Percentiles rank a stretch among this genome's conserved stretches.
These are phyloP conservation scores for Montipora sp. DNA, from an alignment of 64 coral and sea anemone genomes.

Conservation along the genomic window DNA sequence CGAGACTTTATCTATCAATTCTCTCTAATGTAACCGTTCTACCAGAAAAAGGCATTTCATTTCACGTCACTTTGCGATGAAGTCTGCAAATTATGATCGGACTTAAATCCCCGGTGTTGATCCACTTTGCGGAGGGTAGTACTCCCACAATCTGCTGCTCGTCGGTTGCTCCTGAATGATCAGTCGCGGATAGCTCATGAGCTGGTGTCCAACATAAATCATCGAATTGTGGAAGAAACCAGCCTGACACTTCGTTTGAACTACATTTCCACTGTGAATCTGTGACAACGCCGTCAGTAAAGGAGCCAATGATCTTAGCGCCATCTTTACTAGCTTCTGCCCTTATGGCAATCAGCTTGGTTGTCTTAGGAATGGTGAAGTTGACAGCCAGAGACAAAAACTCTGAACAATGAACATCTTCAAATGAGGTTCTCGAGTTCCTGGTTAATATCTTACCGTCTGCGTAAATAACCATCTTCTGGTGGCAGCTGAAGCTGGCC, in stretches of 20 bases:
- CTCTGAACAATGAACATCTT: not conserved
- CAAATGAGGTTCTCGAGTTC: not conserved
- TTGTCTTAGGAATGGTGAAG: not conserved
- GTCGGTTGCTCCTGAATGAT: not conserved
- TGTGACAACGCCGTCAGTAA: constrained; percentile 37
- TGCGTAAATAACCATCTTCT: constrained; percentile 23
- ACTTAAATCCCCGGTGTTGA: not conserved
- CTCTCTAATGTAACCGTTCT: not conserved
- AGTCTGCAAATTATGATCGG: constrained; percentile 2
- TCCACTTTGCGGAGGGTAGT: not conserved
- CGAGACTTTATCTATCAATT: too few relatives aligned
- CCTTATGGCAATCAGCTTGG: constrained; percentile 20
- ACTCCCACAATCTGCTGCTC: not conserved
- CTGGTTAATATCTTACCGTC: not conserved
- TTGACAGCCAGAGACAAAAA: not conserved
- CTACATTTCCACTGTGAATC: constrained; percentile 41
- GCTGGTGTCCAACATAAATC: constrained; percentile 4
- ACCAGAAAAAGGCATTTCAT: not conserved
- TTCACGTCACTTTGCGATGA: not conserved
- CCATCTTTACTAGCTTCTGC: not conserved
- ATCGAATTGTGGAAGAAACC: not conserved
- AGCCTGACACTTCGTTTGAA: not conserved
- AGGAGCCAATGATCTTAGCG: constrained; percentile 43
- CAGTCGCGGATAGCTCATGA: not conserved
- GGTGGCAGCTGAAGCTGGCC: not conserved